Percentiles rank a stretch among this genome's conserved stretches.
These are phyloP conservation scores for Entomobrya proxima DNA, from an alignment of 2,888 invertebrate species.

Conservation along the genomic window DNA sequence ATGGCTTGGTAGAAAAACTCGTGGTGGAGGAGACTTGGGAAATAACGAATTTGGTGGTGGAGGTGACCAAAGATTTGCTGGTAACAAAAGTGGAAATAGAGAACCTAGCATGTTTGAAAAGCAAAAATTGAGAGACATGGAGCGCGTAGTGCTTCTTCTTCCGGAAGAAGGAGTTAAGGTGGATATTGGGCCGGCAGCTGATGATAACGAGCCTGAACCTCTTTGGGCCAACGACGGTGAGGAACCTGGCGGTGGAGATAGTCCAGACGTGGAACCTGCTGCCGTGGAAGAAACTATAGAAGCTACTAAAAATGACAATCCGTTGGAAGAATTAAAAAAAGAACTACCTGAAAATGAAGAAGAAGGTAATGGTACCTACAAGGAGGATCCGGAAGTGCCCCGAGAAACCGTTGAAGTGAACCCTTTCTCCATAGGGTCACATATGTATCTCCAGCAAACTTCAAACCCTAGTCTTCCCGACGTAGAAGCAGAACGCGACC, in stretches of 20 bases:
- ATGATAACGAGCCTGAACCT: background rate
- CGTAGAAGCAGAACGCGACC: conserved; percentile 8
- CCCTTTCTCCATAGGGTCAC: conserved; percentile 47
- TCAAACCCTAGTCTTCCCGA: conserved; percentile 17
- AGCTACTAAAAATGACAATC: background rate
- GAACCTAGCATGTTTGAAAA: background rate
- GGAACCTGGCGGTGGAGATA: background rate
- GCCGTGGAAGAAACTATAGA: background rate
- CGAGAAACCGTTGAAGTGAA: conserved; percentile 43
- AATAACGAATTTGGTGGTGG: background rate
- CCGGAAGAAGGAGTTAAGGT: background rate
- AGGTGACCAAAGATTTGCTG: background rate
- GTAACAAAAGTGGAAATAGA: background rate
- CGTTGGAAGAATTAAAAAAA: background rate
- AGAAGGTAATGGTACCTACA: background rate
- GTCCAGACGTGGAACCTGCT: background rate
- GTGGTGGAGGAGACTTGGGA: background rate
- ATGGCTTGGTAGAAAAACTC: background rate
- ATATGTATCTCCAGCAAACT: background rate
- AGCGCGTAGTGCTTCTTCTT: background rate
- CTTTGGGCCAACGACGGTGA: conserved; percentile 12
- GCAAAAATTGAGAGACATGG: background rate
- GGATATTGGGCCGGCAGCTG: background rate
- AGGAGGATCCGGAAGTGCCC: conserved; percentile 48
- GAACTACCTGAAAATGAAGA: background rate